Percentiles rank a stretch among this genome's conserved stretches.
Conservation (phyloP, 2,113 vertebrate genomes). For the Centropus bengalensis region DNA sequence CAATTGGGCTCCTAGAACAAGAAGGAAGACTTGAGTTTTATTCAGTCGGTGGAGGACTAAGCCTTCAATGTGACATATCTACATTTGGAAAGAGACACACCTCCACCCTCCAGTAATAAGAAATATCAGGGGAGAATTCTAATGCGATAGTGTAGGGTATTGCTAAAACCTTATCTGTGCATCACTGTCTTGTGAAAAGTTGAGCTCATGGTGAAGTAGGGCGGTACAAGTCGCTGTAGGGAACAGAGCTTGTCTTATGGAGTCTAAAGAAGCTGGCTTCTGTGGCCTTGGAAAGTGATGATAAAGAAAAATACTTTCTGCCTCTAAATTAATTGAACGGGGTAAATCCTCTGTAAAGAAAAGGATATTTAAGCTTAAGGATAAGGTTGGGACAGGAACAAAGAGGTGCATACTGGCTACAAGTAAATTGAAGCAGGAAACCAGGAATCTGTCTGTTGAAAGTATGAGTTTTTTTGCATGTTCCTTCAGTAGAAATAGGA, state of each 20-base stretch:
- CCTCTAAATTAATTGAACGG: not conserved
- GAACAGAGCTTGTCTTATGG: not conserved
- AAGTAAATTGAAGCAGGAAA: not conserved
- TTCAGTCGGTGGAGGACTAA: not conserved
- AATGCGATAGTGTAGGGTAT: not conserved
- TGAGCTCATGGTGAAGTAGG: not conserved
- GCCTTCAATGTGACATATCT: not conserved
- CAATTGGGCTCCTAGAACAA: not conserved
- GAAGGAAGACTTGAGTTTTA: not conserved
- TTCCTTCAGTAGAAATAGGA: not conserved
- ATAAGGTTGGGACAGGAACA: not conserved
- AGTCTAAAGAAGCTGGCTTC: not conserved
- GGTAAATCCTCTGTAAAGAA: not conserved
- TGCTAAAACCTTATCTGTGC: not conserved
- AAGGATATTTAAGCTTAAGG: not conserved
- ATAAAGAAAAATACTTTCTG: constrained; percentile 13
- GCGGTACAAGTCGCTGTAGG: not conserved
- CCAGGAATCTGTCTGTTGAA: not conserved
- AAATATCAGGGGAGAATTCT: not conserved
- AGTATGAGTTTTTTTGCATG: not conserved
- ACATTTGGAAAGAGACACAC: not conserved
- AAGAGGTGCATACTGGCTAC: not conserved
- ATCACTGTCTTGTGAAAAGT: not conserved
- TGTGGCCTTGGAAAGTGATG: not conserved
- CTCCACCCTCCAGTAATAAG: too few relatives aligned